Base-by-base conservation (phyloP, 1,140 invertebrate species). In the Drosophila grimshawi region DNA sequence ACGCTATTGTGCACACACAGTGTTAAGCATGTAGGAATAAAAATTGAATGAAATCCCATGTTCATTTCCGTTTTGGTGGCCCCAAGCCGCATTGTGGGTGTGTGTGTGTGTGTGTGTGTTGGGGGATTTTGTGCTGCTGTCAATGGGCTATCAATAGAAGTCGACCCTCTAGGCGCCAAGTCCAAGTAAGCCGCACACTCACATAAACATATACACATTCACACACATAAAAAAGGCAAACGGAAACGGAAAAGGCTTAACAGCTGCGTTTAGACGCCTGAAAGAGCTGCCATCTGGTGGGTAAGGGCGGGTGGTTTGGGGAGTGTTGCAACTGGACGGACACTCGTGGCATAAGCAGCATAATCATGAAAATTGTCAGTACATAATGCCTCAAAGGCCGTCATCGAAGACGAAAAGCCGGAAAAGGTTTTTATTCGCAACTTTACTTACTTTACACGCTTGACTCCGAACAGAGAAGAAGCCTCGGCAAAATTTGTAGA, bases 291-390 rank as follows among this genome's bases (percentile, higher is more conserved):
- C 41, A 10, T 3, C 48, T 8, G 45, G 48, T 32, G 19, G 29
- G 39, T 43, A 43, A 4, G 5, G n/a, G 46, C 5, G n/a, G 7
- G 30, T 5, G 27, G 29, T 10, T n/a, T 29, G 10, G 37, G 10
- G 57, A 7, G 33, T 48, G 51, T n/a, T 74, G 46, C 29, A 30
- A 46, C 76, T 82, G 83, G 79, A 86, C 82, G 83, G 79, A 86
- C 82, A 76, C 76, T 78, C 79, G 77, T 43, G 73, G 74, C 62
- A 56, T 88, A 85, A 85, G 85, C 85, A 56, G 78, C 80, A 88
- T 88, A 88, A 88, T 88, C 85, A 88, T 89, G 85, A 85, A 88
- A 88, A 88, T 88, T 88, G 85, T 88, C 85, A 88, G 85, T 88
- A 88, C 85, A 88, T 88, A 88, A 88, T 88, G 85, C 85, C 85